Conservation (phyloP, 2,113 vertebrate genomes). For the Pyxicephalus adspersus region DNA sequence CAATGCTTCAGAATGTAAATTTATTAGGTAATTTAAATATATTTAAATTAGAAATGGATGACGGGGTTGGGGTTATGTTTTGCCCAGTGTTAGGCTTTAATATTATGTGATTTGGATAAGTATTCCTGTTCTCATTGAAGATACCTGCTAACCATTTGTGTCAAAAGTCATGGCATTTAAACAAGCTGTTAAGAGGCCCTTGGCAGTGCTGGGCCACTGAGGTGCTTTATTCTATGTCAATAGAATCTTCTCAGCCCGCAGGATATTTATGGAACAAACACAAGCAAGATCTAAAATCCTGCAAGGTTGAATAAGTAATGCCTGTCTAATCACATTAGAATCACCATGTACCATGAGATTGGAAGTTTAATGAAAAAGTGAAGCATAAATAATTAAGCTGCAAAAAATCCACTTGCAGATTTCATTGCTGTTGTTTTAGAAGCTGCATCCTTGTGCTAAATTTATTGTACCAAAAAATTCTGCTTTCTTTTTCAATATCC, state of each 20-base stretch:
- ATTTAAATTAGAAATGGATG: no score
- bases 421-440: background rate
- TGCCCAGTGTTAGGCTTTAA: no score
- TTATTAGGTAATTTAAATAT: no score
- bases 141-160: no score
- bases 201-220: no score
- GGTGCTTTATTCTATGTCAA: no score
- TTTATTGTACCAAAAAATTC: constrained; percentile 25
- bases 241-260: background rate
- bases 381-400: constrained; percentile 29
- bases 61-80: no score
- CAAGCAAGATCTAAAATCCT: background rate
- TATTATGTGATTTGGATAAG: no score
- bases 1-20: no score
- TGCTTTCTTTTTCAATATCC: background rate
- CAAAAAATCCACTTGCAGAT: background rate
- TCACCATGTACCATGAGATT: constrained; percentile 27
- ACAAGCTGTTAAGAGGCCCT: no score
- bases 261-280: background rate
- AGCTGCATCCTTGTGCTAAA: background rate
- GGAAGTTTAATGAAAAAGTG: constrained; percentile 19
- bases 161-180: no score
- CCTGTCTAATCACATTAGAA: constrained; percentile 25
- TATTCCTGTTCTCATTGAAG: no score
- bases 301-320: constrained; percentile 10